Percentiles rank a stretch among this genome's conserved stretches.
Conservation (phyloP, 2,113 vertebrate species). For the Aplodontia rufa region DNA sequence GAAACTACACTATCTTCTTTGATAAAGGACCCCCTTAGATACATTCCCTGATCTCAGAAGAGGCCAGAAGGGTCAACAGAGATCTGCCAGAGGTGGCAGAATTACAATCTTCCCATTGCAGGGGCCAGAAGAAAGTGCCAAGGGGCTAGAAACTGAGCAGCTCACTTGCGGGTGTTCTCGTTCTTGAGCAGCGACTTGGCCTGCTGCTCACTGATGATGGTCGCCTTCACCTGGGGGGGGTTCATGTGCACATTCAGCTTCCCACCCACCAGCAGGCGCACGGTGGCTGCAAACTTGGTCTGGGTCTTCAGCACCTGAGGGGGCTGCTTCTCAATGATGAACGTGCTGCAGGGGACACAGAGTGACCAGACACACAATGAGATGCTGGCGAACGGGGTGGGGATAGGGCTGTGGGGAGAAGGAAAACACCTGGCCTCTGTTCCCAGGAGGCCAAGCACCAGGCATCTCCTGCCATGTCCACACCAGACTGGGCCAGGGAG, state of each 20-base stretch:
- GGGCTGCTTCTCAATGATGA: slow-evolving; percentile 99
- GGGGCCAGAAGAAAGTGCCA: fast-evolving
- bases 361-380: neutral
- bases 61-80: neutral
- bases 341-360: slow-evolving; percentile 88
- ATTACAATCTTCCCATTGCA: neutral
- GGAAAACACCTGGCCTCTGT: fast-evolving
- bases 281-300: slow-evolving; percentile 97
- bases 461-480: neutral
- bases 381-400: neutral
- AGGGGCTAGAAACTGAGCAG: neutral
- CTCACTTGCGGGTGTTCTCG: slow-evolving; percentile 96
- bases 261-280: slow-evolving; percentile 95
- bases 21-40: neutral
- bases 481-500: neutral
- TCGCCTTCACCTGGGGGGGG: slow-evolving; percentile 97
- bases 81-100: neutral
- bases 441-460: neutral
- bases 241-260: slow-evolving; percentile 99
- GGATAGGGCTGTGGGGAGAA: neutral
- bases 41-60: neutral
- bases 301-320: slow-evolving; percentile 98
- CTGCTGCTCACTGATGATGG: slow-evolving; percentile 96
- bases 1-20: neutral
- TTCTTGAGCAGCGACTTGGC: slow-evolving; percentile 97